phyloP scores from a whole-genome alignment of 2,888 invertebrate species.

The Dastarcus helophoroides region DNA sequence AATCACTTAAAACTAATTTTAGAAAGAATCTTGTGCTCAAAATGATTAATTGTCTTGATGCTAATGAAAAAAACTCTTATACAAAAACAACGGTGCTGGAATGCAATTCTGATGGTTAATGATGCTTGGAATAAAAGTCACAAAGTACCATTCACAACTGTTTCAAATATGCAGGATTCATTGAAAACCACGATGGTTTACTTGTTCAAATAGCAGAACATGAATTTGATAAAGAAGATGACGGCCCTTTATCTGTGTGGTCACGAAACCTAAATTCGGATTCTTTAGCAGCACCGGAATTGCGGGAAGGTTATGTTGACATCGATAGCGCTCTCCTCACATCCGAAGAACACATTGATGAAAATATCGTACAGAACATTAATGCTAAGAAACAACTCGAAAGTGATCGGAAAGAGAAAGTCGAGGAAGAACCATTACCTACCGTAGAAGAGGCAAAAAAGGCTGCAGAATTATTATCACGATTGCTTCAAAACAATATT shows the following conservation, averaged over 20 bases:
- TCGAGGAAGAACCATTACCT: slow-evolving; percentile 12
- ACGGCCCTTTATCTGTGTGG: slow-evolving; percentile 11
- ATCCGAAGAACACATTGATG: slow-evolving; percentile 12
- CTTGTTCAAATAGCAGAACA: slow-evolving; percentile 8
- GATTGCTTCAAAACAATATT: slow-evolving; percentile 11
- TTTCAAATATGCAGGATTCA: slow-evolving; percentile 12
- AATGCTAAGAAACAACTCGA: slow-evolving; percentile 9
- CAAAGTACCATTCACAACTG: slow-evolving; percentile 12
- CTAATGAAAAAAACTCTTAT: slow-evolving; percentile 10
- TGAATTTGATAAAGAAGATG: slow-evolving; percentile 12
- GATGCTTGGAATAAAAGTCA: slow-evolving; percentile 12
- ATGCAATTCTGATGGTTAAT: slow-evolving; percentile 11
- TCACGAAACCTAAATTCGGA: slow-evolving; percentile 10
- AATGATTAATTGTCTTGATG: slow-evolving; percentile 10
- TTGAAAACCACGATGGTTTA: slow-evolving; percentile 11
- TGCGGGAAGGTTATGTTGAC: slow-evolving; percentile 10
- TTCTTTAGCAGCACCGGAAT: slow-evolving; percentile 8
- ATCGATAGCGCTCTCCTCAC: slow-evolving; percentile 11
- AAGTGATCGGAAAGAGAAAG: slow-evolving; percentile 12
- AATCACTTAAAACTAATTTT: slow-evolving; percentile 11
- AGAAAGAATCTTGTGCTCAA: slow-evolving; percentile 10
- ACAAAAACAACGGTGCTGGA: slow-evolving; percentile 9
- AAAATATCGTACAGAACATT: slow-evolving; percentile 14
- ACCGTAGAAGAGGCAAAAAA: slow-evolving; percentile 12
- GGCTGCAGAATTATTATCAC: slow-evolving; percentile 11